Evolutionary conservation across 2,113 vertebrate genomes (phyloP).

Genomic region (Bagarius yarrelli): DNA sequence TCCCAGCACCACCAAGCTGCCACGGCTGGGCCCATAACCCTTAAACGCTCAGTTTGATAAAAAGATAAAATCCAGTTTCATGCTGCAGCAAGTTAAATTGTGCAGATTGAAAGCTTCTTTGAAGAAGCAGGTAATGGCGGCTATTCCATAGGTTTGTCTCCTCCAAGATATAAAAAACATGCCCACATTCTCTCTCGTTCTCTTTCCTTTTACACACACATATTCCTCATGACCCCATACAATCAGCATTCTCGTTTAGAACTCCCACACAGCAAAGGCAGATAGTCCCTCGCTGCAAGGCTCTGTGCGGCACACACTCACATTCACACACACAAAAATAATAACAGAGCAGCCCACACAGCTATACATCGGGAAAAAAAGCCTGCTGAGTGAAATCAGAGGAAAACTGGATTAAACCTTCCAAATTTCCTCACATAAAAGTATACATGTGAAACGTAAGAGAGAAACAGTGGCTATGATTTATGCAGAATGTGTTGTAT

Average conservation of each 20-base stretch:
- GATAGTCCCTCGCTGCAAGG: conserved; percentile 20
- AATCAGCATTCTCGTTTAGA: conserved; percentile 27
- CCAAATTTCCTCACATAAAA: neutral
- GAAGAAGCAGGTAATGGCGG: too few relatives aligned
- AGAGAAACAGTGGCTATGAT: neutral
- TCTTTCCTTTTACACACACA: conserved; percentile 12
- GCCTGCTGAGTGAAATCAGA: neutral
- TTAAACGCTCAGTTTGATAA: too few relatives aligned
- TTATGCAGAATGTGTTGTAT: neutral
- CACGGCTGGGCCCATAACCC: too few relatives aligned
- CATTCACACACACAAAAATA: conserved; percentile 4
- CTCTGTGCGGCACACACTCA: conserved; percentile 11
- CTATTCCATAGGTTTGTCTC: neutral
- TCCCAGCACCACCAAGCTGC: too few relatives aligned
- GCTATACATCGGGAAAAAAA: conserved; percentile 3
- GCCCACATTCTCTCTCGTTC: conserved; percentile 1
- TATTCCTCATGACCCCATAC: conserved; percentile 28
- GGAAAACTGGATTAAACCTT: conserved; percentile 6
- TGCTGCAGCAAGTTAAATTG: too few relatives aligned
- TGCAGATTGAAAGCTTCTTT: too few relatives aligned
- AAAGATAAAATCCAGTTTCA: too few relatives aligned
- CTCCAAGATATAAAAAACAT: neutral
- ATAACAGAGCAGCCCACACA: conserved; percentile 33
- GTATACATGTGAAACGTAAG: neutral
- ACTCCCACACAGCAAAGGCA: conserved; percentile 36